Evolutionary conservation across 37 sponge, comb jelly and placozoan genomes (phyloP), one percentile per base, ranked within the genome.

Genomic region (Cladorhizidae sp.): DNA sequence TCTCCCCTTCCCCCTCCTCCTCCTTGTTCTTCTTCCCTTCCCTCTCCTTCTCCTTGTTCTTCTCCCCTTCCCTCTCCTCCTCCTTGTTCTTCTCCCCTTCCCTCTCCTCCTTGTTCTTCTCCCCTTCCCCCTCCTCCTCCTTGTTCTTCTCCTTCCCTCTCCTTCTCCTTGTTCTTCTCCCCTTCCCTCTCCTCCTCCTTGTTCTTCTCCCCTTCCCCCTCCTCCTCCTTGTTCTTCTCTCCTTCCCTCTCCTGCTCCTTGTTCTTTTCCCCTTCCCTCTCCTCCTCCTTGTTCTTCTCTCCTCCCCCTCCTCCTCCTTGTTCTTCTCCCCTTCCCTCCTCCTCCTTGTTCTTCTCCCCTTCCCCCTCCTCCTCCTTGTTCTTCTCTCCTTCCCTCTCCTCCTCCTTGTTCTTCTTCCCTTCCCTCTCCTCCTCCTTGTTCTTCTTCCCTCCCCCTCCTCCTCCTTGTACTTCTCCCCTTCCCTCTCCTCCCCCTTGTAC

Each of bases 1-100:
- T 52, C 51, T 28, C 73, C 29, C 42, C 73, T 38, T 40, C 51
- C 73, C 18, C 73, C 29, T 38, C 73, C 73, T 45, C 52, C 73
- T 52, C 73, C 20, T 49, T 28, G 15, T 28, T 28, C 52, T 26
- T 18, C 73, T 28, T 52, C 51, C 25, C 52, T 38, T 28, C 52
- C 51, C 42, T 52, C 73, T 58, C 20, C 75, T 56, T 28, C 38
- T 28, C 21, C 57, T 75, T 58, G 36, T 58, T 5, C 36, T 57
- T 39, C 57, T 75, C 58, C 58, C 57, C 58, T 28, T 25, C 37
- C 25, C 12, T 37, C 25, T 35, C 75, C 58, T 21, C 32, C 75
- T 56, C 33, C 18, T 12, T 6, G 26, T 35, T 14, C 28, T 23
- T 11, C 58, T 39, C 6, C 49, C 9, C 49, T 9, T 45, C 49